phyloP scores from a whole-genome alignment of 2,797 vertebrate genomes.

The Carcharodon carcharias region DNA sequence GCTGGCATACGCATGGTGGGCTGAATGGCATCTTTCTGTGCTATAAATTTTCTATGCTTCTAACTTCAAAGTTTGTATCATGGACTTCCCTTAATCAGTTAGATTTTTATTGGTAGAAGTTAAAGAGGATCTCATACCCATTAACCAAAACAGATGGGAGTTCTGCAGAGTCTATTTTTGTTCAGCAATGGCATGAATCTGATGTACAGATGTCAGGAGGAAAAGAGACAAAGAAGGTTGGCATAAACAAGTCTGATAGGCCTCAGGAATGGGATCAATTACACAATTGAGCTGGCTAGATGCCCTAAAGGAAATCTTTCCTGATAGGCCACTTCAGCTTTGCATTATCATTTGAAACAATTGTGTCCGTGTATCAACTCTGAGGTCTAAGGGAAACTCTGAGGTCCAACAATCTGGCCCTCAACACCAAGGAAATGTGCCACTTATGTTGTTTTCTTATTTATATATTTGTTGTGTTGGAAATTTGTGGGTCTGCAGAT shows the following conservation, averaged over 20 bases:
- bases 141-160: not conserved
- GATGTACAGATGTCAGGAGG: not conserved
- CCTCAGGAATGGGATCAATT: not conserved
- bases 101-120: not conserved
- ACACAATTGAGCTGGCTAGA: not conserved
- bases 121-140: not conserved
- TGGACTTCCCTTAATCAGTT: not conserved
- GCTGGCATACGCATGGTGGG: not conserved
- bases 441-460: not conserved
- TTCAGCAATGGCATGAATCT: not conserved
- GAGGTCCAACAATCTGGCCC: not conserved
- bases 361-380: not conserved
- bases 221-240: not conserved
- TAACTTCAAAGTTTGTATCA: not conserved
- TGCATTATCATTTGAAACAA: not conserved
- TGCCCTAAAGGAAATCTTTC: not conserved
- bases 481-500: not conserved
- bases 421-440: not conserved
- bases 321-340: not conserved
- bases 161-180: not conserved
- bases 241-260: not conserved
- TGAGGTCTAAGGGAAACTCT: not conserved
- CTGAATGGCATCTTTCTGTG: not conserved
- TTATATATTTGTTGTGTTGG: not conserved
- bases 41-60: not conserved